phyloP scores from a whole-genome alignment of 2,888 invertebrate species.

The Rhagophthalmus giganteus region DNA sequence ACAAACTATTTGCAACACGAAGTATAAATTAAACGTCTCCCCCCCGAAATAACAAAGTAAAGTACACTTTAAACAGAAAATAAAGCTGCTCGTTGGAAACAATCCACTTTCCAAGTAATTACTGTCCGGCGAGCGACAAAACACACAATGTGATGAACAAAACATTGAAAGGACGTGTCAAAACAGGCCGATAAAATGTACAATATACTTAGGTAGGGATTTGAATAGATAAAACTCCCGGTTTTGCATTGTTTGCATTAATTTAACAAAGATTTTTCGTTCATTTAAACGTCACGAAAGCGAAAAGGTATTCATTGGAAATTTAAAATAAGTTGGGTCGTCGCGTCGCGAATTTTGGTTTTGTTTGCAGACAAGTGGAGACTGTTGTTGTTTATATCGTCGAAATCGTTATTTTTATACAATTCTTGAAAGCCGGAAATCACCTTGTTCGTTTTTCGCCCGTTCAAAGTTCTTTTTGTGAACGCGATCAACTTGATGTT shows the following conservation, averaged over 20 bases:
- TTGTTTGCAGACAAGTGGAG: too few relatives aligned
- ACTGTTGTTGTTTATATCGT: too few relatives aligned
- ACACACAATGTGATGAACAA: slow-evolving; percentile 25
- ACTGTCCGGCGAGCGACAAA: slow-evolving; percentile 27
- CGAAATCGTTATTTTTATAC: too few relatives aligned
- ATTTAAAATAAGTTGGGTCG: too few relatives aligned
- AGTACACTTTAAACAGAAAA: slow-evolving; percentile 14
- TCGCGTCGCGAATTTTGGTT: too few relatives aligned
- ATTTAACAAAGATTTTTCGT: slow-evolving; percentile 11
- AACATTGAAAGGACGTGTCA: slow-evolving; percentile 25
- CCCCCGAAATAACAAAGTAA: slow-evolving; percentile 10
- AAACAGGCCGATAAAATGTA: slow-evolving; percentile 25
- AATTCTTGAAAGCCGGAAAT: too few relatives aligned
- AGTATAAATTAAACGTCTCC: neutral
- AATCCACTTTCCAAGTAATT: slow-evolving; percentile 24
- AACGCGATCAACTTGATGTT: too few relatives aligned
- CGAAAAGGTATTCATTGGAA: neutral
- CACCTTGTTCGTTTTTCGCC: too few relatives aligned
- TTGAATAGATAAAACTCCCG: slow-evolving; percentile 12
- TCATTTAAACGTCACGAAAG: slow-evolving; percentile 3
- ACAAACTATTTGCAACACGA: too few relatives aligned
- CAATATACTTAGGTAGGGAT: slow-evolving; percentile 13
- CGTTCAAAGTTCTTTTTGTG: too few relatives aligned
- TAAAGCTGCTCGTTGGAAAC: slow-evolving; percentile 18
- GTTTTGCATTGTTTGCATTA: slow-evolving; percentile 9